Base-by-base conservation (phyloP, 2,113 vertebrate genomes). In the Lepisosteus osseus region DNA sequence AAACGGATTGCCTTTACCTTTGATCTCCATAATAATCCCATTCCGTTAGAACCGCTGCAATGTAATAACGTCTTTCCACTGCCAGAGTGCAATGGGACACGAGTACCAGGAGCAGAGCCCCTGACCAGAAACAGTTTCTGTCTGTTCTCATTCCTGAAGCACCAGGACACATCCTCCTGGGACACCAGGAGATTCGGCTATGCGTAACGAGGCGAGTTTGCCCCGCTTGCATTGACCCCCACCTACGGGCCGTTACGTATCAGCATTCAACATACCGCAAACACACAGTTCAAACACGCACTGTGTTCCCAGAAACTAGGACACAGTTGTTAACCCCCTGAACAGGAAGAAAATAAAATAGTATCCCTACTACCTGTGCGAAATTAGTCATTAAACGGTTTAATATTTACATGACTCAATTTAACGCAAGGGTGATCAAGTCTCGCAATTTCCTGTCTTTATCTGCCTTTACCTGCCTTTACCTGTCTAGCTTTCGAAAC, bases 21-120 rank as follows among this genome's bases (percentile, higher is more conserved):
- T 68, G 67, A 7, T 70, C 45, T 69, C 68, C 81, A 66, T 67
- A 64, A 68, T 61, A 40, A 29, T 84, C 80, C 91, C 91, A 93
- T 72, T 90, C 68, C 29, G 89, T 85, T 69, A 87, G 84, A 9
- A 89, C 89, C 56, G 90, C 91, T 65, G 91, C 91, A 5, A 93
- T 86, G 59, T 90, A 90, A 63, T 89, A 91, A 29, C 78, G 88
- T 80, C 90, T 87, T 77, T 90, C 85, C 41, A 71, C 77, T 69
- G 79, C 68, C 0, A 81, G 78, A 54, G 61, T 40, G 17, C 75
- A 72, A 2, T 64, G 65, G 2, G 3, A 14, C 54, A 75, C 42
- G 3, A 75, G 44, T n/a, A 65, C 44, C 62, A 88, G 71, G 41
- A 87, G 76, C 0, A 1, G 1, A 13, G 66, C 72, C 81, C 68